These are phyloP conservation scores for Tapirus terrestris DNA, from an alignment of 2,113 vertebrate genomes.

Conservation along the genomic window DNA sequence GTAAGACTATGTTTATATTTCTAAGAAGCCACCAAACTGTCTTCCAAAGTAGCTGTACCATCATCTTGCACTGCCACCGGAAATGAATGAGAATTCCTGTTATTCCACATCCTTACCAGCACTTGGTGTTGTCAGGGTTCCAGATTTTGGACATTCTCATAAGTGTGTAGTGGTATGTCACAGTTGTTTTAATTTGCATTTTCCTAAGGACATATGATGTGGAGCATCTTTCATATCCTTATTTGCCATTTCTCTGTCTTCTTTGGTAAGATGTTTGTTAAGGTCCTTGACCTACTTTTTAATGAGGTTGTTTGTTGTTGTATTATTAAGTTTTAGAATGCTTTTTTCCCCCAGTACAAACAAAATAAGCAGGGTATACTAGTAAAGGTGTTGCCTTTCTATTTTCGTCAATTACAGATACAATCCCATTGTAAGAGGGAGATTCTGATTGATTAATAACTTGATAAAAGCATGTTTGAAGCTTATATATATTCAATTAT, in stretches of 20 bases:
- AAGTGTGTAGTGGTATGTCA: background rate
- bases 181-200: background rate
- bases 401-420: background rate
- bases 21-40: background rate
- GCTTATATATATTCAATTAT: too few relatives aligned
- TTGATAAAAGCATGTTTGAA: background rate
- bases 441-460: background rate
- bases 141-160: background rate
- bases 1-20: background rate
- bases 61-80: too few relatives aligned
- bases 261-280: background rate
- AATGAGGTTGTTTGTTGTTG: background rate
- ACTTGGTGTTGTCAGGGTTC: background rate
- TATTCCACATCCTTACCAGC: accelerated
- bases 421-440: background rate
- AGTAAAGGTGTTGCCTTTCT: background rate
- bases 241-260: background rate
- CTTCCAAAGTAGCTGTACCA: background rate
- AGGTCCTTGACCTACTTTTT: background rate
- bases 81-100: background rate
- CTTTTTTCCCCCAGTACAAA: background rate
- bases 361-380: background rate
- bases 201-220: background rate
- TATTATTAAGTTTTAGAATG: background rate
- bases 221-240: background rate